Evolutionary conservation across 2,888 invertebrate genomes (phyloP), one percentile per base, ranked within the genome.

Genomic region (Junonia oenone): DNA sequence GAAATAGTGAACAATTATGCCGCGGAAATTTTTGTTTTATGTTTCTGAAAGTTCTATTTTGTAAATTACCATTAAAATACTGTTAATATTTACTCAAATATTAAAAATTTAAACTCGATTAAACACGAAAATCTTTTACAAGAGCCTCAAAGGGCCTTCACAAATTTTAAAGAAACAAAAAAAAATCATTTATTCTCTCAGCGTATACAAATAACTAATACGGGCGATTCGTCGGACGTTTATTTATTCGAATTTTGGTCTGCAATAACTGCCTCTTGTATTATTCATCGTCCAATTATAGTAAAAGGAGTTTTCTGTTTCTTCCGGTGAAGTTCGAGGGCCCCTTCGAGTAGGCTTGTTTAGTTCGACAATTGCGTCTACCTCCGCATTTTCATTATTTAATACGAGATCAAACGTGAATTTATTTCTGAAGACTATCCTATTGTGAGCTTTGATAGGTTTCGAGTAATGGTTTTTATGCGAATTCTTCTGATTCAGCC

Each of bases 251-350:
- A 78, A 80, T 80, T 83, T 75, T 74, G 72, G 72, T 69, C 67
- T 75, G 76, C 80, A 81, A 83, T 88, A 89, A 88, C 83, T 74
- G 80, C 74, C 84, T 84, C 71, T 81, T 91, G 90, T 90, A 87
- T 90, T 90, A 91, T 91, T 90, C 90, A 91, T 83, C 74, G 81
- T 77, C 88, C 90, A 90, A 90, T 91, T 90, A 90, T 83, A 81
- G 81, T 82, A 80, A 88, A 86, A 86, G 86, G 84, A 86, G 85
- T 83, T 81, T 78, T 81, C 81, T 83, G 82, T 81, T 85, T 66
- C 69, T 65, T 63, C 63, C 62, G 59, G 61, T 58, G 60, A 60
- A 58, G 54, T 64, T 56, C 56, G 66, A 73, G 69, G 69, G 74
- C 75, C 77, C 74, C 68, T 73, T 63, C 64, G 66, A 76, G 75